Conservation (phyloP, 2,797 vertebrate species). For the Crenichthys baileyi region DNA sequence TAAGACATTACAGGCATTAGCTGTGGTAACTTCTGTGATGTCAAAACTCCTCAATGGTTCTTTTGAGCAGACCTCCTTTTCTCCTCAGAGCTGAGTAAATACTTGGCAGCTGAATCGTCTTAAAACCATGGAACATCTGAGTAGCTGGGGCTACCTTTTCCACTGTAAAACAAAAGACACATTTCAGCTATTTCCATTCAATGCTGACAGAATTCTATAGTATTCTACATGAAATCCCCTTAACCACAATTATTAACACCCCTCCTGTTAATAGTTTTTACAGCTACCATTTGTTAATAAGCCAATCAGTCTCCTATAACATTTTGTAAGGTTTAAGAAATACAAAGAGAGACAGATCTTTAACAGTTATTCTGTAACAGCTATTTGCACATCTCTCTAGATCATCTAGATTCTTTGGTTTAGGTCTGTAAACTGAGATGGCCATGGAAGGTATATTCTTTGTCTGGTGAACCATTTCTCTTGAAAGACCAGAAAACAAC, state of each 20-base stretch:
- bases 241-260: too few species aligned
- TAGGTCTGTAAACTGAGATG: too few species aligned
- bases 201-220: neutral
- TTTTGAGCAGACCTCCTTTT: slow-evolving; percentile 64
- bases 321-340: neutral
- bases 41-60: slow-evolving; percentile 69
- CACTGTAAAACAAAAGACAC: slow-evolving; percentile 6
- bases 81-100: slow-evolving; percentile 43
- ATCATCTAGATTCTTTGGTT: neutral
- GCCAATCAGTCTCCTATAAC: neutral
- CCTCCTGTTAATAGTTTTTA: too few species aligned
- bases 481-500: neutral
- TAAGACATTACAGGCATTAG: slow-evolving; percentile 65
- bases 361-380: too few species aligned
- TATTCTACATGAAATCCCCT: too few species aligned
- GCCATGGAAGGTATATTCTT: neutral
- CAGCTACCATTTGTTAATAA: neutral
- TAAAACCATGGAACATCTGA: slow-evolving; percentile 69
- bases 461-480: neutral
- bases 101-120: slow-evolving; percentile 24
- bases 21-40: slow-evolving; percentile 68
- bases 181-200: neutral
- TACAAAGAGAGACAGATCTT: too few species aligned
- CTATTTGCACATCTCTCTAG: neutral
- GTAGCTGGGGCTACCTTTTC: slow-evolving; percentile 12